A percentile compares a stretch with the other conserved stretches of the same genome.
Conservation (phyloP, 2,797 vertebrate species). For the Delichon dasypus region DNA sequence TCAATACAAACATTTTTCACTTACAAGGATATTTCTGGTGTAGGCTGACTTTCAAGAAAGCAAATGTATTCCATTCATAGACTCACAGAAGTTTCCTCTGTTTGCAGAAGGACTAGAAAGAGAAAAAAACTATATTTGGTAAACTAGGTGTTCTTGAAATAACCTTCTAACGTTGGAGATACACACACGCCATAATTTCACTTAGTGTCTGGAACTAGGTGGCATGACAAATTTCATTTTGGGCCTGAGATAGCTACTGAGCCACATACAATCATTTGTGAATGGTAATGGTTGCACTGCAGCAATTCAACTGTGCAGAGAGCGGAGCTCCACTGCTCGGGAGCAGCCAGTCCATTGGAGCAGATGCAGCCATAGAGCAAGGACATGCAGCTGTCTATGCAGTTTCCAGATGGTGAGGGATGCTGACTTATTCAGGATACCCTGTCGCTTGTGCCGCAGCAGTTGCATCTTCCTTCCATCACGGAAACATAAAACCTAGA, state of each 20-base stretch:
- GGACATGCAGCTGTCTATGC: not conserved
- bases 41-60: not conserved
- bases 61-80: not conserved
- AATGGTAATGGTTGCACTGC: not conserved
- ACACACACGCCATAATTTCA: not conserved
- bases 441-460: accelerated
- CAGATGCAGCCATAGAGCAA: accelerated
- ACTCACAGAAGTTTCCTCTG: not conserved
- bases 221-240: not conserved
- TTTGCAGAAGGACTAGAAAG: not conserved
- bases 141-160: not conserved
- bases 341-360: not conserved
- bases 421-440: not conserved
- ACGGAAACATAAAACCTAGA: not conserved
- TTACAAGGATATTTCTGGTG: not conserved
- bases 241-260: not conserved
- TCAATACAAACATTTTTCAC: not conserved
- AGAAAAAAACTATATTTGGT: not conserved
- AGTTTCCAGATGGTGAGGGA: not conserved
- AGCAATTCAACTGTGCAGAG: not conserved
- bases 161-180: not conserved
- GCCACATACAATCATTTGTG: not conserved
- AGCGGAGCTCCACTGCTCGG: not conserved
- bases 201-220: not conserved
- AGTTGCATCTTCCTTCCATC: not conserved